Base-by-base conservation (phyloP, 2,113 vertebrate genomes). In the Salvelinus alpinus region DNA sequence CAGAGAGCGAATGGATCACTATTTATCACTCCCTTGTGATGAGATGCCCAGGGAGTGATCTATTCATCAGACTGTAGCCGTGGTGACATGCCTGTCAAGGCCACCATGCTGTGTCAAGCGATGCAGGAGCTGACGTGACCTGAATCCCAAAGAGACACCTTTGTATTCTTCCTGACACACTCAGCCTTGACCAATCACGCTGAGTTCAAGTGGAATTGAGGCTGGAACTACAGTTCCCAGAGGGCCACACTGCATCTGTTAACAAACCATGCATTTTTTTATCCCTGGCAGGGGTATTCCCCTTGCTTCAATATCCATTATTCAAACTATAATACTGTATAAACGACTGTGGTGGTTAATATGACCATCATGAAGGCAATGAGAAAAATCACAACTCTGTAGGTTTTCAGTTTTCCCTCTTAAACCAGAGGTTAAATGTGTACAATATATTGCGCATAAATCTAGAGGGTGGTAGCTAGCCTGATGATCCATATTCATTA, bases 171-270 rank as follows among this genome's bases (percentile, higher is more conserved):
- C 64, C 2, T 11, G 22, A 71, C 59, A 77, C 38, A 72, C 59
- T 77, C 67, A 72, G 75, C 67, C 72, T 13, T 74, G 75, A 74
- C 71, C 74, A 83, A 77, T 80, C 78, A 72, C 29, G 62, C 34
- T 60, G 74, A 70, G 54, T 57, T 51, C 71, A 70, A 62, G 54
- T 48, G 48, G 20, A 74, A 48, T 44, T 54, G 11, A 48, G 24
- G 54, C 47, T 34, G 73, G 38, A 73, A 29, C 70, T 31, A 66
- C 38, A 75, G 29, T 47, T 71, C 66, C 73, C 48, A 54, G 69
- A 72, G 62, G 62, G 62, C 62, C 24, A 64, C 1, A 7, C 9
- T 9, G 22, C 22, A 24, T 64, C 22, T n/a, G 20, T n/a, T 14
- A 65, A 65, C 4, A 29, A 65, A 25, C 22, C 22, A 66, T 6